Evolutionary conservation across 2,113 vertebrate genomes (phyloP), one percentile per base, ranked within the genome.

Genomic region (Chelonoidis abingdonii): DNA sequence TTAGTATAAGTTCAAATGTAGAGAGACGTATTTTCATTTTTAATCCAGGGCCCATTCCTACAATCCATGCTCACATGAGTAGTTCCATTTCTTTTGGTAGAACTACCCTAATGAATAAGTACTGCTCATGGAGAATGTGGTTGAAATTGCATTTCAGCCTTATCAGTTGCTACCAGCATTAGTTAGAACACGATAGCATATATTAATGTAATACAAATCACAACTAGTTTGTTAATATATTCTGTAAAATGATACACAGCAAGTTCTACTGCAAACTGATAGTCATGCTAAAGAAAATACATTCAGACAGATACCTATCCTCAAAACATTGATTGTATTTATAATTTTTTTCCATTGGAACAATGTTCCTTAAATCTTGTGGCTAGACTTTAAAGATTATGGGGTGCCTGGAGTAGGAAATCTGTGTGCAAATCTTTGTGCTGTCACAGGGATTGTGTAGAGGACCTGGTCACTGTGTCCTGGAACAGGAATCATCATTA

Each of bases 1-100:
- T 10, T 5, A 56, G 12, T 35, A 5, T 0, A 0, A 79, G 22
- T 52, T 88, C 11, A 47, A 47, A 47, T 78, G 5, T 44, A 86
- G 38, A 89, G 4, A 88, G 0, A 0, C 49, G 17, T 5, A 41
- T 59, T 89, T 89, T 78, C n/a, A 47, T 82, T 89, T 87, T 83
- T 50, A 89, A 89, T 78, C 1, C 1, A 3, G 69, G 11, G 1
- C 16, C 87, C 21, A n/a, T 35, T 84, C 85, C 38, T 54, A 38
- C 25, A 56, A 53, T 8, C 17, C 80, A 8, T 31, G 75, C 17
- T 94, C 22, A 62, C 8, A n/a, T 4, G 52, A 21, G 5, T 86
- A 92, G 93, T 94, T 96, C 88, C 44, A 80, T 35, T 82, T 50
- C 80, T n/a, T 93, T 76, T 59, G 53, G 88, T 93, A 85, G 6